phyloP scores from a whole-genome alignment of 2,888 invertebrate species.

The Atethmia centrago region DNA sequence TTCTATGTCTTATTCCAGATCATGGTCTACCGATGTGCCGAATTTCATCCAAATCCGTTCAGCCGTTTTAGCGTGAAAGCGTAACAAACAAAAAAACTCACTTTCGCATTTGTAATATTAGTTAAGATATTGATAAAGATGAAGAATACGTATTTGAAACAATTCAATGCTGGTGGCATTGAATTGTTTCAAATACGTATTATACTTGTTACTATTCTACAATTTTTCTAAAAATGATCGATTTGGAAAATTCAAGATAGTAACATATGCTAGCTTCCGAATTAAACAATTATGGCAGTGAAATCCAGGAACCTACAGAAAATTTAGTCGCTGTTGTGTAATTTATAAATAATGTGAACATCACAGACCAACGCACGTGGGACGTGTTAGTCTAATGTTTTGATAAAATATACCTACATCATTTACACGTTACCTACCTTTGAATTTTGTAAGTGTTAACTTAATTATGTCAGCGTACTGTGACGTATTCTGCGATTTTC shows the following conservation, averaged over 20 bases:
- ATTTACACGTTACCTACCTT: constrained; percentile 28
- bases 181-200: too few relatives aligned
- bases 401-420: neutral
- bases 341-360: neutral
- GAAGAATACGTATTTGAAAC: too few relatives aligned
- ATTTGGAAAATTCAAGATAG: neutral
- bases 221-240: too few relatives aligned
- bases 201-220: too few relatives aligned
- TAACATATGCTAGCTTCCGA: neutral
- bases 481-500: constrained; percentile 15
- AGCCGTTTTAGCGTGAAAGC: too few relatives aligned
- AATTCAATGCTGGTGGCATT: too few relatives aligned
- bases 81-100: too few relatives aligned
- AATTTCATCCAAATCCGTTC: too few relatives aligned
- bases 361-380: neutral
- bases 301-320: neutral
- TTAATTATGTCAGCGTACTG: neutral
- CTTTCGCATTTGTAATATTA: too few relatives aligned
- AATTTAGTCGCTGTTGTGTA: neutral
- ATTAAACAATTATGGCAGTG: neutral
- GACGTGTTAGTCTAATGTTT: neutral
- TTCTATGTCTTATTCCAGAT: too few relatives aligned
- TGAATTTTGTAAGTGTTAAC: neutral
- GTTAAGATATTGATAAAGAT: too few relatives aligned
- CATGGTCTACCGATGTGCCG: too few relatives aligned